Evolutionary conservation across 2,797 vertebrate genomes (phyloP).

Genomic region (Trachurus trachurus): DNA sequence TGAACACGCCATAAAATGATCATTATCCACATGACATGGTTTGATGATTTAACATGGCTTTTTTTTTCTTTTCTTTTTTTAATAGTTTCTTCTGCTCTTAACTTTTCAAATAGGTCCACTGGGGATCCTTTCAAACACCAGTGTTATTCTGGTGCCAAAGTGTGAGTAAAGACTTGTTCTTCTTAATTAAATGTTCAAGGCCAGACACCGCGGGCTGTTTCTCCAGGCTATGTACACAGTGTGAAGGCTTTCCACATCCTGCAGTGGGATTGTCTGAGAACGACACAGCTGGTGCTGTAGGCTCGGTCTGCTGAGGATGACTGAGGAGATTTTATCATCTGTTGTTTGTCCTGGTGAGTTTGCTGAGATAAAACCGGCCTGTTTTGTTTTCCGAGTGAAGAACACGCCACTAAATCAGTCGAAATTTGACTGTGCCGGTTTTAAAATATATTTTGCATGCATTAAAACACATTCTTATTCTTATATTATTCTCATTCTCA

Average conservation of each 20-base stretch:
- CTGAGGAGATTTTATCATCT: constrained; percentile 34
- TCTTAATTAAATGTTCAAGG: constrained; percentile 11
- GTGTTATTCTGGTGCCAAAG: neutral
- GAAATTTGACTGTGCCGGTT: neutral
- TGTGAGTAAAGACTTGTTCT: neutral
- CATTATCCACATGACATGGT: constrained; percentile 37
- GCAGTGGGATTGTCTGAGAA: constrained; percentile 22
- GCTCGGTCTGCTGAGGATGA: constrained; percentile 28
- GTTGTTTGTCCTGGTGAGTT: constrained; percentile 51
- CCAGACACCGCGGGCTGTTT: constrained; percentile 1
- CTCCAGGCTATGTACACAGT: neutral
- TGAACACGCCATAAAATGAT: constrained; percentile 12
- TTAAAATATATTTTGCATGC: too few relatives aligned
- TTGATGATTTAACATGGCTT: constrained; percentile 53
- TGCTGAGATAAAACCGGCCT: constrained; percentile 4
- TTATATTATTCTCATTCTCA: too few relatives aligned
- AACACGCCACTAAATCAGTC: neutral
- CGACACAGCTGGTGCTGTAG: constrained; percentile 31
- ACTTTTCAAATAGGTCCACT: neutral
- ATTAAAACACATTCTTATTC: too few relatives aligned
- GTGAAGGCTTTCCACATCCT: neutral
- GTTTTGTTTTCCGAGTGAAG: neutral
- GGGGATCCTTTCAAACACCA: too few relatives aligned
- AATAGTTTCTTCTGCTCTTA: constrained; percentile 30
- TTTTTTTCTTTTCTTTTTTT: constrained; percentile 23